Evolutionary conservation across 1,140 invertebrate genomes (phyloP).

Genomic region (Drosophila rhopaloa): DNA sequence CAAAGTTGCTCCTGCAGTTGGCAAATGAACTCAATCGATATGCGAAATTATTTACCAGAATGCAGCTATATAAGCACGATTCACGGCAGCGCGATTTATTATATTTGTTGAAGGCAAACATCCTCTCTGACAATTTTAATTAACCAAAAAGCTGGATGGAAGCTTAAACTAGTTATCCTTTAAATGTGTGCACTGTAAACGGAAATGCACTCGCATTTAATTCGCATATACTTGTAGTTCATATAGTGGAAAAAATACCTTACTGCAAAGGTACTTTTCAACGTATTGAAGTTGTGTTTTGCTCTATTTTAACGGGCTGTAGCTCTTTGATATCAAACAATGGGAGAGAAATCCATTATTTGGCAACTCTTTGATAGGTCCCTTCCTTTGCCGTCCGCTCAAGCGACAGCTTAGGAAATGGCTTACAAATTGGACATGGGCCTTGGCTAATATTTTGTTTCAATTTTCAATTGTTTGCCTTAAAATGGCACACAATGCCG

Average conservation of each 20-base stretch:
- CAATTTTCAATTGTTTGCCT: slow-evolving; percentile 63
- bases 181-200: slow-evolving; percentile 1
- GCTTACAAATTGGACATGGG: slow-evolving; percentile 22
- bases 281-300: background rate
- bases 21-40: slow-evolving; percentile 25
- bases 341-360: slow-evolving; percentile 18
- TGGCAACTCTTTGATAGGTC: slow-evolving; percentile 24
- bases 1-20: slow-evolving; percentile 20
- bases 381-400: slow-evolving; percentile 1
- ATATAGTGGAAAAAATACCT: too few species aligned
- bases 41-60: slow-evolving; percentile 15
- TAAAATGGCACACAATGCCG: slow-evolving; percentile 50
- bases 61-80: background rate
- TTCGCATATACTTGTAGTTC: background rate
- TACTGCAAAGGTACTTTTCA: background rate
- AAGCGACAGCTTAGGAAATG: slow-evolving; percentile 12
- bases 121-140: slow-evolving; percentile 21
- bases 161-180: slow-evolving; percentile 14
- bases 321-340: slow-evolving; percentile 11
- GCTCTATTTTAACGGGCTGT: background rate
- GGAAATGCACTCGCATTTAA: background rate
- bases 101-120: slow-evolving; percentile 18
- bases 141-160: slow-evolving; percentile 15
- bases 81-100: slow-evolving; percentile 21
- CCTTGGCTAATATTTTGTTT: slow-evolving; percentile 62